Conservation (phyloP, 2,797 vertebrate genomes). For the Chelidonichthys spinosus region DNA sequence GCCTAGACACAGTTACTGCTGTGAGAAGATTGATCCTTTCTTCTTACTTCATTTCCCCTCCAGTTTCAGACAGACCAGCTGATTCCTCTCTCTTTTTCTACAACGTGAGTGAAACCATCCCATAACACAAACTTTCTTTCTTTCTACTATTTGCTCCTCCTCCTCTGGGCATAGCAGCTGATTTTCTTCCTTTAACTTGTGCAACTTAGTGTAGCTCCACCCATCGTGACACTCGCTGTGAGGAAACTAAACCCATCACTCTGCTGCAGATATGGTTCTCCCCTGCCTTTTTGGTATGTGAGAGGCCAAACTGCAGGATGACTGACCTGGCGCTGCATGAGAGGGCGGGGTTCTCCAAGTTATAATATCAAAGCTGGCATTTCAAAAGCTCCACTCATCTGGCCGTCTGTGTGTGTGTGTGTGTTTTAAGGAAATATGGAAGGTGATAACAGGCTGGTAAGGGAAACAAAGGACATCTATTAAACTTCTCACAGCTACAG, state of each 20-base stretch:
- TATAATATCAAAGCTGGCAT: constrained; percentile 1
- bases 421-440: constrained; percentile 37
- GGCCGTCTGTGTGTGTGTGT: neutral
- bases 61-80: constrained; percentile 19
- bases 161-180: constrained; percentile 42
- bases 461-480: constrained; percentile 26
- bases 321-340: neutral
- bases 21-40: constrained; percentile 20
- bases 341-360: neutral
- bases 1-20: constrained; percentile 20
- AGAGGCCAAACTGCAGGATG: constrained; percentile 5
- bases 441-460: constrained; percentile 38
- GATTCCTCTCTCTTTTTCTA: constrained; percentile 43
- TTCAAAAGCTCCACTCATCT: constrained; percentile 22
- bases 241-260: constrained; percentile 28
- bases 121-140: constrained; percentile 59
- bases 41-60: constrained; percentile 24
- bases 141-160: constrained; percentile 37
- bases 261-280: neutral
- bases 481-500: too few relatives aligned
- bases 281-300: neutral
- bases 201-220: constrained; percentile 55
- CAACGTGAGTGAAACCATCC: constrained; percentile 29
- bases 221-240: constrained; percentile 29
- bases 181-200: constrained; percentile 60